Base-by-base conservation (phyloP, 2,113 vertebrate species). In the Nesoenas mayeri region DNA sequence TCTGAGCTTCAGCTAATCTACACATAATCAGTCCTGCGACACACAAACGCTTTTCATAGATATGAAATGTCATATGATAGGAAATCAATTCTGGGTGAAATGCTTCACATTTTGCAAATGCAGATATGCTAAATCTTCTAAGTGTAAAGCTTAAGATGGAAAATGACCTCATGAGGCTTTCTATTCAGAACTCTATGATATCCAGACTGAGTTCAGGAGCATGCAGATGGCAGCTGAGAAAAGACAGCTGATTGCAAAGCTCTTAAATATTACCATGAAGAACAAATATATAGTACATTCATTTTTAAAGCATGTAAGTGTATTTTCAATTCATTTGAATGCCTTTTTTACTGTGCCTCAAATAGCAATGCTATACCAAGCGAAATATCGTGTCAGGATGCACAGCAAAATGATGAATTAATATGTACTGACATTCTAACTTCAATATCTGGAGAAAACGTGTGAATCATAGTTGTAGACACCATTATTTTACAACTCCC, bases 31-130 rank as follows among this genome's bases (percentile, higher is more conserved):
- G 61, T 77, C 26, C 48, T 73, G 19, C 88, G 83, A 82, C 32
- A 28, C 58, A 89, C 70, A 91, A 96, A 93, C 65, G 20, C 81
- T 96, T 96, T 86, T 38, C 69, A 77, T 32, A 87, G 62, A 62
- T 89, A 75, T 50, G 87, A 96, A 93, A 82, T 91, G 79, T 89
- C 79, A 57, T 89, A 88, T 84, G 78, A 62, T 71, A 91, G 84
- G 53, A 94, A 95, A 94, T 96, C 47, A 86, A 95, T 96, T 96
- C 90, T 65, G 70, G 61, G 57, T 88, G 54, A 89, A 91, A 94
- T 65, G 42, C 29, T 91, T 65, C 26, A 14, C 56, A 58, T 92
- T 95, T 95, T 84, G 34, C 62, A 92, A 86, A 67, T 77, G 56
- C 58, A 95, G 72, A 90, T 90, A 94, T 60, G 87, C 34, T 40